Conservation (phyloP, 2,797 vertebrate genomes). For the Bufotes viridis region DNA sequence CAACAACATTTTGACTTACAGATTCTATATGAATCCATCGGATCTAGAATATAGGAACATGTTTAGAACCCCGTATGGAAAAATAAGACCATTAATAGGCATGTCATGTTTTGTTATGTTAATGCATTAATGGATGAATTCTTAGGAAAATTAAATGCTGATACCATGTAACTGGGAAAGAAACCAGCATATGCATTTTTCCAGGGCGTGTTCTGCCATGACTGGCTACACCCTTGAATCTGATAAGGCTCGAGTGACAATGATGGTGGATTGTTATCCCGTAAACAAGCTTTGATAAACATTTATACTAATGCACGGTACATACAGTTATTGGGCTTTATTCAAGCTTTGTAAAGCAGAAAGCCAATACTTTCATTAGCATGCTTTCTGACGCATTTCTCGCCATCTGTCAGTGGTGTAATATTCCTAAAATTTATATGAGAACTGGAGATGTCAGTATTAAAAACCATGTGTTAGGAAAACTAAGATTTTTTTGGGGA, state of each 20-base stretch:
- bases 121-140: neutral
- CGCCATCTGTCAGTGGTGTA: neutral
- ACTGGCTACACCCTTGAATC: conserved; percentile 6
- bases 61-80: too few relatives aligned
- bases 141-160: neutral
- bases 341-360: neutral
- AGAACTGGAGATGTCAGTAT: conserved; percentile 16
- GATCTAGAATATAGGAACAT: too few relatives aligned
- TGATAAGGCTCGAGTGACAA: neutral
- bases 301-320: neutral
- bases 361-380: neutral
- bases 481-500: conserved; percentile 14
- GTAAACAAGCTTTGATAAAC: neutral
- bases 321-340: neutral
- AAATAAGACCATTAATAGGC: too few relatives aligned
- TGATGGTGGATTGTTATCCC: neutral
- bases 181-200: neutral
- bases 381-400: conserved; percentile 17
- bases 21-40: too few relatives aligned
- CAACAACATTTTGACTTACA: too few relatives aligned
- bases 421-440: conserved; percentile 20
- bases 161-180: neutral
- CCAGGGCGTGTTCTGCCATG: neutral
- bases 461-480: conserved; percentile 6
- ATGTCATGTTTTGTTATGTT: too few relatives aligned